Base-by-base conservation (phyloP, 2,797 vertebrate species). In the Loriculus beryllinus region DNA sequence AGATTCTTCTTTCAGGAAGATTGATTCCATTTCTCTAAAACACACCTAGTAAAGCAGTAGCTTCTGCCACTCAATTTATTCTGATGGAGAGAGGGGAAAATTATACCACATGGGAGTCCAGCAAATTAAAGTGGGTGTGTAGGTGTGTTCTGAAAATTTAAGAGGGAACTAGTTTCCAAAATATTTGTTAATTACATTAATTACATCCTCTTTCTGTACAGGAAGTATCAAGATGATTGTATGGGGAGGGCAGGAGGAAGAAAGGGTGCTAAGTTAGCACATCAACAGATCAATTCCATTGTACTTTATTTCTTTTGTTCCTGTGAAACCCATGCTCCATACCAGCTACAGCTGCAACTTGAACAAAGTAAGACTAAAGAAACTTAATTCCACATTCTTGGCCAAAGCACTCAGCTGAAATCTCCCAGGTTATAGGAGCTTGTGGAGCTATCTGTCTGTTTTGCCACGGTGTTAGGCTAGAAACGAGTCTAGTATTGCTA, bases 161-260 rank as follows among this genome's bases (percentile, higher is more conserved):
- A 89, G 91, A 90, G 75, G 75, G 88, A 88, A 86, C 88, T 67
- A 64, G 93, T 86, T 96, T 92, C 80, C 90, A 37, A 96, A 95
- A 67, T 83, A 96, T 77, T 92, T 95, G 63, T 51, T 95, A 96
- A 97, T 96, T 96, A 93, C 64, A 68, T 94, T 91, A 96, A 96
- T 96, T 93, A 90, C 82, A 95, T 95, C 93, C 80, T 86, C 74
- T 93, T 94, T 96, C 89, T 95, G 75, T 60, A 86, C 83, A 92
- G 95, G 93, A 97, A 91, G 60, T 70, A 79, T 86, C 65, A 94
- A 91, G 84, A 83, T 91, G 82, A 95, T 88, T 87, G 92, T 75
- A 86, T 37, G 56, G 71, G 35, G 43, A n/a, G 74, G 26, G 21
- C n/a, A 65, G 40, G 31, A 71, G 65, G 79, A 83, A 86, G 71